A percentile compares a stretch with the other conserved stretches of the same genome.
Evolutionary conservation across 2,797 vertebrate genomes (phyloP).

Genomic region (Acrossocheilus wenchowensis): DNA sequence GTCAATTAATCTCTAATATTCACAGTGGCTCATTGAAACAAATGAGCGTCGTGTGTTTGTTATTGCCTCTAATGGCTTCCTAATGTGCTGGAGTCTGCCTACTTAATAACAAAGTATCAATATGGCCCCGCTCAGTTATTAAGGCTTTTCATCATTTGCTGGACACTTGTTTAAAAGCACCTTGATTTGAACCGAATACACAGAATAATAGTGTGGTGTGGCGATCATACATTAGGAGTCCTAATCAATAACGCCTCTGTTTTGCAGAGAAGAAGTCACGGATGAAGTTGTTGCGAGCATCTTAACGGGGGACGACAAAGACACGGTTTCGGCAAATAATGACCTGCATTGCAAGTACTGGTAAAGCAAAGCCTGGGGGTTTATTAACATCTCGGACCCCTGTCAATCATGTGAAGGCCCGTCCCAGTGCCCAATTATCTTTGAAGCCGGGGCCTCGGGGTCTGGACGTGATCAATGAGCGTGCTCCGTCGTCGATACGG

Average conservation of each 20-base stretch:
- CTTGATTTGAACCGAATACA: slow-evolving; percentile 40
- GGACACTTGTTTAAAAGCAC: slow-evolving; percentile 71
- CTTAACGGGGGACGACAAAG: slow-evolving; percentile 33
- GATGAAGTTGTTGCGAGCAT: slow-evolving; percentile 53
- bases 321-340: slow-evolving; percentile 25
- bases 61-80: slow-evolving; percentile 81
- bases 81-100: slow-evolving; percentile 78
- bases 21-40: slow-evolving; percentile 77
- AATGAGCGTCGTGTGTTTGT: slow-evolving; percentile 76
- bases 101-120: slow-evolving; percentile 82
- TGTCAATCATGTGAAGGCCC: slow-evolving; percentile 78
- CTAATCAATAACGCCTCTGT: slow-evolving; percentile 47
- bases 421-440: slow-evolving; percentile 89
- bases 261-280: not conserved
- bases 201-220: not conserved
- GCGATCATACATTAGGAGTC: slow-evolving; percentile 36
- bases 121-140: slow-evolving; percentile 78
- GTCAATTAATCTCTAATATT: slow-evolving; percentile 75
- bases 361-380: slow-evolving; percentile 43
- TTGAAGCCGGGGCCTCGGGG: slow-evolving; percentile 84
- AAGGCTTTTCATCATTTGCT: slow-evolving; percentile 82
- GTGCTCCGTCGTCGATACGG: slow-evolving; percentile 84
- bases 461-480: slow-evolving; percentile 91
- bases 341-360: slow-evolving; percentile 30
- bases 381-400: slow-evolving; percentile 75